A percentile compares a stretch with the other conserved stretches of the same genome.
These are phyloP conservation scores for Neuroterus valhalla DNA, from an alignment of 1,140 invertebrate species.

Conservation along the genomic window DNA sequence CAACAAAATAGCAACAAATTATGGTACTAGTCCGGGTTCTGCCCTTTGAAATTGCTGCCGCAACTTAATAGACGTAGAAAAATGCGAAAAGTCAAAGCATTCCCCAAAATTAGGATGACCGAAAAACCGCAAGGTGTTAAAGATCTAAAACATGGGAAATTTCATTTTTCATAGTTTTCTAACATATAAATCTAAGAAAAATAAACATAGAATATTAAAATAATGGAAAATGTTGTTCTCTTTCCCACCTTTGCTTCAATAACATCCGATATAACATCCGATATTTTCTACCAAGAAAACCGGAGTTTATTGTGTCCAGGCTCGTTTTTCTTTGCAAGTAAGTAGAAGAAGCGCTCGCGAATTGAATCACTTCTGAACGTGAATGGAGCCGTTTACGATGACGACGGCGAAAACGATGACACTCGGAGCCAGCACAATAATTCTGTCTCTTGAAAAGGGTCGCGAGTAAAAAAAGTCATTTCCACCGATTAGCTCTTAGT, in stretches of 20 bases:
- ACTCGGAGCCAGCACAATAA: conserved; percentile 12
- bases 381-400: conserved; percentile 14
- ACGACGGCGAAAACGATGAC: conserved; percentile 15
- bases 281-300: conserved; percentile 5
- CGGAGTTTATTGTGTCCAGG: neutral
- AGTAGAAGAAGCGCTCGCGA: conserved; percentile 12
- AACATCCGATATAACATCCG: neutral
- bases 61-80: no score
- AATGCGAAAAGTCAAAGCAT: no score
- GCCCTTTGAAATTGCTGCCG: no score
- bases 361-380: conserved; percentile 19
- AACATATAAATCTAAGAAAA: no score
- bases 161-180: no score
- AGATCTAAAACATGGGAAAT: no score
- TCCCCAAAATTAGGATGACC: no score
- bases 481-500: conserved; percentile 19
- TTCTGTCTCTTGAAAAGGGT: conserved; percentile 6
- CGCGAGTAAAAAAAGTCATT: conserved; percentile 16
- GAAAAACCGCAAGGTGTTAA: no score
- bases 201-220: neutral
- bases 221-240: no score
- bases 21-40: no score
- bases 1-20: no score
- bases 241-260: neutral
- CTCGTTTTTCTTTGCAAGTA: neutral